Percentiles rank a stretch among this genome's conserved stretches.
These are phyloP conservation scores for Neomonachus schauinslandi DNA, from an alignment of 2,113 vertebrate genomes.

Conservation along the genomic window DNA sequence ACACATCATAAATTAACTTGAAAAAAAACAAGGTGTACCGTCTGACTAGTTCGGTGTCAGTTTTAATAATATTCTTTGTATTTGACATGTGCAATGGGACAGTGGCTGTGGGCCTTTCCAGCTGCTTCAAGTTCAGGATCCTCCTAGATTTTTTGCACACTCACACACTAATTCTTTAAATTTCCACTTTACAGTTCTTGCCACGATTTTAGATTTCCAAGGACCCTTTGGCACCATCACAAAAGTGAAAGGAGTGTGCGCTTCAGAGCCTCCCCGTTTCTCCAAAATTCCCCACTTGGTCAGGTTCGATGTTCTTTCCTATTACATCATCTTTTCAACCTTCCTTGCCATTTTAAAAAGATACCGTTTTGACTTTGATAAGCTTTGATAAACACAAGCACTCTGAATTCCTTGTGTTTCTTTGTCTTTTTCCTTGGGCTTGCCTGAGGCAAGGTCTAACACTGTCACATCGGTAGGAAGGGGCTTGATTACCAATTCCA, in stretches of 20 bases:
- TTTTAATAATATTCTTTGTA: not conserved
- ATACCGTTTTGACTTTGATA: not conserved
- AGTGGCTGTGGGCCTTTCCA: fast-evolving
- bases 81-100: not conserved
- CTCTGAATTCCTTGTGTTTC: not conserved
- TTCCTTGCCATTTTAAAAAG: not conserved
- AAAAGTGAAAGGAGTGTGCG: not conserved
- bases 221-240: fast-evolving
- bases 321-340: not conserved
- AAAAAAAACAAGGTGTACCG: not conserved
- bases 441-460: not conserved
- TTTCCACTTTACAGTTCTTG: not conserved
- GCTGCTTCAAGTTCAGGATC: not conserved
- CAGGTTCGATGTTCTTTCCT: not conserved
- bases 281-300: not conserved
- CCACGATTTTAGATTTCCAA: not conserved
- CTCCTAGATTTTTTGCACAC: not conserved
- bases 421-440: not conserved
- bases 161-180: not conserved
- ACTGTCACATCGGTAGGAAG: not conserved
- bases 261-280: not conserved
- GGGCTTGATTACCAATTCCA: not conserved
- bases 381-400: too few relatives aligned
- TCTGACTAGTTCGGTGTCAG: not conserved
- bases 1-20: not conserved